These are phyloP conservation scores for Coccyzus lansbergi DNA, from an alignment of 2,797 vertebrate species.

Conservation along the genomic window DNA sequence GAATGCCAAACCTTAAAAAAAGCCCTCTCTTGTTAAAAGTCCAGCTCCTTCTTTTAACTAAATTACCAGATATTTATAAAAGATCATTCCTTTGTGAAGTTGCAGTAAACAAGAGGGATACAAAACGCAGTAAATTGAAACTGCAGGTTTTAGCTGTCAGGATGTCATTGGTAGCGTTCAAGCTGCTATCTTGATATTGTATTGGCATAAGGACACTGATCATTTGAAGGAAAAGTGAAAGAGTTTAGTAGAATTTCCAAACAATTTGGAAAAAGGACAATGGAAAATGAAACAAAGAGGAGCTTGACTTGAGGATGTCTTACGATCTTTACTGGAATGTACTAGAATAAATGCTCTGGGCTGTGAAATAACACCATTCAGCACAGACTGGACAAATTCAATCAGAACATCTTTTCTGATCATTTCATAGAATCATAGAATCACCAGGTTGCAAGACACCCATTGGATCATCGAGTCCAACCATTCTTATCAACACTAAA, in stretches of 20 bases:
- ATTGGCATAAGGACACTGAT: neutral
- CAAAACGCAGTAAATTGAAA: slow-evolving; percentile 3
- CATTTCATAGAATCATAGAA: too few species aligned
- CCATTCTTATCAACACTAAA: too few species aligned
- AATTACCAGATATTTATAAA: slow-evolving; percentile 76
- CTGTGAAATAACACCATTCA: neutral
- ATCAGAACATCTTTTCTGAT: neutral
- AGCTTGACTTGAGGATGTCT: neutral
- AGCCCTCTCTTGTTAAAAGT: slow-evolving; percentile 57
- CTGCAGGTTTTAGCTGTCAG: slow-evolving; percentile 1
- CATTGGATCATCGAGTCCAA: too few species aligned
- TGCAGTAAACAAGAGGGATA: slow-evolving; percentile 43
- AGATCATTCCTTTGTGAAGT: slow-evolving; percentile 59
- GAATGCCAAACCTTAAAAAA: slow-evolving; percentile 62
- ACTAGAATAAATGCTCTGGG: neutral
- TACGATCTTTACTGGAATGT: neutral
- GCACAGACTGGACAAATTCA: neutral
- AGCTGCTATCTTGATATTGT: neutral
- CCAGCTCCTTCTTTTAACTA: slow-evolving; percentile 61
- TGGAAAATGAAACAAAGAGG: neutral
- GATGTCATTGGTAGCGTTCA: neutral
- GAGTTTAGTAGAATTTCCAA: neutral
- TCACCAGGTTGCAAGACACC: too few species aligned
- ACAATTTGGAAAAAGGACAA: neutral
- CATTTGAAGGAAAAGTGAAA: neutral